These are phyloP conservation scores for Opisthocomus hoazin DNA, from an alignment of 2,113 vertebrate genomes.

Conservation along the genomic window DNA sequence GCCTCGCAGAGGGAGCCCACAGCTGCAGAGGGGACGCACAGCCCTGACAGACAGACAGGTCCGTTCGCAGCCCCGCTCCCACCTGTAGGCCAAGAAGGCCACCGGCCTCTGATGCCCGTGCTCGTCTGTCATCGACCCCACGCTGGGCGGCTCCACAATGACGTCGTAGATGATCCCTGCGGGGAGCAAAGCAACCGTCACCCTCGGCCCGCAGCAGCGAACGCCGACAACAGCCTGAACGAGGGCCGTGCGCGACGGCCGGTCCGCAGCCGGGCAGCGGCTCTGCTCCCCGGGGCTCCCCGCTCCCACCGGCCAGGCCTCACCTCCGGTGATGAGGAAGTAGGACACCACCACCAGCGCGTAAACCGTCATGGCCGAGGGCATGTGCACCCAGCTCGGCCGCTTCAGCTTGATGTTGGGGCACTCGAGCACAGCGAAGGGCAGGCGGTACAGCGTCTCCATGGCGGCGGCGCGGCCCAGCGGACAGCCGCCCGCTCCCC, in stretches of 20 bases:
- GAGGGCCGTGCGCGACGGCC: accelerated
- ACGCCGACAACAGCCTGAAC: accelerated
- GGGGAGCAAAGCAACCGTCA: background rate
- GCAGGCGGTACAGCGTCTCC: conserved; percentile 89
- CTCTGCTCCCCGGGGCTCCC: background rate
- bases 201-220: accelerated
- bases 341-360: conserved; percentile 95
- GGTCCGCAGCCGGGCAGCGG: accelerated
- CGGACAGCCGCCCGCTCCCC: background rate
- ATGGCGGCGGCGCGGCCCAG: conserved; percentile 48
- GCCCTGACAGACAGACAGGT: no score
- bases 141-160: conserved; percentile 97
- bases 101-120: conserved; percentile 97
- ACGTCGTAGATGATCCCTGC: conserved; percentile 98
- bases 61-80: background rate
- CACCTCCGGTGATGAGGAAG: conserved; percentile 99
- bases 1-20: background rate
- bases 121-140: conserved; percentile 98
- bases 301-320: background rate
- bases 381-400: conserved; percentile 96
- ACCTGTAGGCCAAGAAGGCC: conserved; percentile 97
- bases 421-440: conserved; percentile 90
- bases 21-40: no score
- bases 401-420: conserved; percentile 97
- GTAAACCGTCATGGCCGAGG: conserved; percentile 97